Conservation (phyloP, 2,797 vertebrate genomes). For the Urocyon cinereoargenteus region DNA sequence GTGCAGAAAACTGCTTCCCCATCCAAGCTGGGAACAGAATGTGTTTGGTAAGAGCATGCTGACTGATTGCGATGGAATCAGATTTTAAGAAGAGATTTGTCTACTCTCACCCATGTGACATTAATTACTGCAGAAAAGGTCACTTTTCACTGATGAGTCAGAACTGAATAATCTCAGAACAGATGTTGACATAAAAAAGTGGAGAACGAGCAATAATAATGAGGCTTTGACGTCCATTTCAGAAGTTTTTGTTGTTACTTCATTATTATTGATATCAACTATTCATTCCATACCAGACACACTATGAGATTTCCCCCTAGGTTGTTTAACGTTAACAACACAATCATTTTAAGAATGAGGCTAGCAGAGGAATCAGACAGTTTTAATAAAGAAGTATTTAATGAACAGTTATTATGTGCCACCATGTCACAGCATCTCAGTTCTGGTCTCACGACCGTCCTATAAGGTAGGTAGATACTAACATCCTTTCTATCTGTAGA, state of each 20-base stretch:
- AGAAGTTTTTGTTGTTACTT: neutral
- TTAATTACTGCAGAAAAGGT: neutral
- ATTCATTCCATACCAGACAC: neutral
- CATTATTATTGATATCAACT: neutral
- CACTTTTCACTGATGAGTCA: neutral
- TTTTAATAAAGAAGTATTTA: constrained; percentile 9
- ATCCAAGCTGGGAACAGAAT: neutral
- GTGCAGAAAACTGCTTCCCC: constrained; percentile 14
- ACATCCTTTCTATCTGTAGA: neutral
- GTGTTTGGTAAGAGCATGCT: neutral
- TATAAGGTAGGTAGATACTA: neutral
- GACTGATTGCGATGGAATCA: neutral
- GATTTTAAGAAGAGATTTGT: constrained; percentile 6
- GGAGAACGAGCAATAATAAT: neutral
- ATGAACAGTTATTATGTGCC: neutral
- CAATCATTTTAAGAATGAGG: neutral
- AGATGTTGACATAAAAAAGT: constrained; percentile 3
- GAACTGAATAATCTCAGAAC: neutral
- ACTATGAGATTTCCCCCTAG: neutral
- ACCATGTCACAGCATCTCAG: neutral
- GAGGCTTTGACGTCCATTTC: neutral
- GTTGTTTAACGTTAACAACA: constrained; percentile 17
- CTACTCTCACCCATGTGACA: neutral
- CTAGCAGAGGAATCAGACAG: neutral
- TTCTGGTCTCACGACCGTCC: neutral